Base-by-base conservation (phyloP, 2,797 vertebrate species). In the Galaxias olidus region DNA sequence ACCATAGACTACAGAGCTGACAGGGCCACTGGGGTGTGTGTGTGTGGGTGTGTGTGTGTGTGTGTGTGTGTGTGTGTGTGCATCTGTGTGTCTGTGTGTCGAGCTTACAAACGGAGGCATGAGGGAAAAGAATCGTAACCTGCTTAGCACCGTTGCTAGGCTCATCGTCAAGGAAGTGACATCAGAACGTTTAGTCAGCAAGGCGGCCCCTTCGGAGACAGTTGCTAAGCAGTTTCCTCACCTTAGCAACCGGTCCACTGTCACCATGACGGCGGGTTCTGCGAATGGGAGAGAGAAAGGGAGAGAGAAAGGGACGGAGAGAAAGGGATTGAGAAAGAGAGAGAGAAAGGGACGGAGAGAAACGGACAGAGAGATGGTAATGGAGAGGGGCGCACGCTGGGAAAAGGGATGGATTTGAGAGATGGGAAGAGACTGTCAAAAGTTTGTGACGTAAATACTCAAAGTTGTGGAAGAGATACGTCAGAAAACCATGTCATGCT, bases 171-270 rank as follows among this genome's bases (percentile, higher is more conserved):
- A 66, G 81, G 83, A 88, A 88, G 81, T 90, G 83, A 89, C 87
- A 80, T 90, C 77, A 83, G 71, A 65, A 71, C 81, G 82, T 86
- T 87, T 91, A 91, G 87, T 90, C 87, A 89, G 89, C 88, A 85
- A 61, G 68, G 83, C 59, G 20, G 82, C 81, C 66, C 79, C 51
- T 55, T 72, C 61, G 64, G 86, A 90, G 87, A 86, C 85, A 77
- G 91, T 93, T 93, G 92, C 91, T 92, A 92, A 91, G 91, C 91
- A 93, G 90, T 89, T 87, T 91, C 85, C 84, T 80, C 81, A 86
- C 90, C 91, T 75, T 90, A 91, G 90, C 89, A 91, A 92, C 91
- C 82, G 60, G 78, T 77, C 81, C 63, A 61, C 74, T 80, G 74
- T 83, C 84, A 75, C 78, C 45, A 72, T 70, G 72, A 72, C 71